Evolutionary conservation across 2,113 vertebrate species (phyloP).

Genomic region (Caretta caretta): DNA sequence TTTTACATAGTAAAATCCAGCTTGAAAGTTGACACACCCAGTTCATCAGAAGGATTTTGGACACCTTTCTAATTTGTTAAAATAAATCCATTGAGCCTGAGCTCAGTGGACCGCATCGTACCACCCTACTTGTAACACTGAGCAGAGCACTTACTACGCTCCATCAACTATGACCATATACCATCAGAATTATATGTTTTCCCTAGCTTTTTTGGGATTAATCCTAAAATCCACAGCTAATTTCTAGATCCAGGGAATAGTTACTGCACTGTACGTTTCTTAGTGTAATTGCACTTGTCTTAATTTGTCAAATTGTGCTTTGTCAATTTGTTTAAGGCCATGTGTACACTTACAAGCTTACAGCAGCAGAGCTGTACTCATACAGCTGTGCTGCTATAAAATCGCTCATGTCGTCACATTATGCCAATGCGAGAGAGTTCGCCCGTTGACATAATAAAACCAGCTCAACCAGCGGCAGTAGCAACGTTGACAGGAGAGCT

Average conservation of each 20-base stretch:
- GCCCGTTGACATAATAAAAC: too few species aligned
- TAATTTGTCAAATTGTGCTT: background rate
- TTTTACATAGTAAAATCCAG: background rate
- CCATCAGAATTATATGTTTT: background rate
- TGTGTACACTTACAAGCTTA: too few species aligned
- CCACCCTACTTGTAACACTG: too few species aligned
- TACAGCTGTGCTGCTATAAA: too few species aligned
- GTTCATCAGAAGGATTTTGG: background rate
- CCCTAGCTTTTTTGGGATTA: background rate
- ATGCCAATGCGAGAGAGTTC: too few species aligned
- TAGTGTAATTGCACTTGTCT: background rate
- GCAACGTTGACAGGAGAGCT: too few species aligned
- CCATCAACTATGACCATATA: background rate
- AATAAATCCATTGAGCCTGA: background rate
- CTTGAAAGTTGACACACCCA: background rate
- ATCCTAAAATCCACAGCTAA: conserved; percentile 37
- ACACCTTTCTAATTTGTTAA: background rate
- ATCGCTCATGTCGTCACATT: too few species aligned
- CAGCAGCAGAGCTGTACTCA: too few species aligned
- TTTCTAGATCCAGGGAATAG: background rate
- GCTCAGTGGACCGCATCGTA: too few species aligned
- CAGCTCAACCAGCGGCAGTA: too few species aligned
- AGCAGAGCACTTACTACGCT: background rate
- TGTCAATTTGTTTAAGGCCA: background rate
- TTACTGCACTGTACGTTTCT: background rate